Conservation (phyloP, 2,113 vertebrate species). For the Aspiorhynchus laticeps region DNA sequence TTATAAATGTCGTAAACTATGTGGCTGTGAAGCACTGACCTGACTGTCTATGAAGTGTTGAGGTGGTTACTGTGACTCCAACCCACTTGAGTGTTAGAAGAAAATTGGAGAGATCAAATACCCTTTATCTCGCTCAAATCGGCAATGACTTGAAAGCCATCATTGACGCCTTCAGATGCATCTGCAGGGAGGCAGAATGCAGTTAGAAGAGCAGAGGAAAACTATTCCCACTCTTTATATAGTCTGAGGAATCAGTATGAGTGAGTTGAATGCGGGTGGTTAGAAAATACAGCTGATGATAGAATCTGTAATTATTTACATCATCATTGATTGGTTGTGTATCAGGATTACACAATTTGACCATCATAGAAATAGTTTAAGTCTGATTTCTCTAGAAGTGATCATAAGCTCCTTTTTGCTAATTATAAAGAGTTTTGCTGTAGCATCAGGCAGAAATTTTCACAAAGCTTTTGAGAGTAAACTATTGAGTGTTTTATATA, state of each 20-base stretch:
- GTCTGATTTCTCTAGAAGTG: no score
- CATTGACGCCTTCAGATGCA: background rate
- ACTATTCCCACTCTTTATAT: background rate
- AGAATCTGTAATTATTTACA: background rate
- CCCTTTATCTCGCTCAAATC: conserved; percentile 16
- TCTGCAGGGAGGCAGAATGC: background rate
- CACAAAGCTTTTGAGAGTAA: no score
- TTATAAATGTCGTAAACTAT: background rate
- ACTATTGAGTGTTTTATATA: no score
- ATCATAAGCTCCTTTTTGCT: no score
- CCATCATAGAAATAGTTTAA: background rate
- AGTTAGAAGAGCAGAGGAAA: background rate
- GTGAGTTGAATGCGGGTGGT: background rate
- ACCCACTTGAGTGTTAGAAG: conserved; percentile 26
- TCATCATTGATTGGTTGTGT: background rate
- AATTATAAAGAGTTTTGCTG: no score
- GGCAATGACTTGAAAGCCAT: background rate
- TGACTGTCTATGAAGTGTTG: background rate
- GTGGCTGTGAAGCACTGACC: background rate
- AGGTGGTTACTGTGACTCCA: conserved; percentile 17
- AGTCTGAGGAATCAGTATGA: background rate
- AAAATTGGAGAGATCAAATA: conserved; percentile 8
- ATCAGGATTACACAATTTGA: background rate
- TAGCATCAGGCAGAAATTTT: no score
- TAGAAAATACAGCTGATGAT: background rate